Evolutionary conservation across 2,888 invertebrate genomes (phyloP).

Genomic region (Cheilosia pagana): DNA sequence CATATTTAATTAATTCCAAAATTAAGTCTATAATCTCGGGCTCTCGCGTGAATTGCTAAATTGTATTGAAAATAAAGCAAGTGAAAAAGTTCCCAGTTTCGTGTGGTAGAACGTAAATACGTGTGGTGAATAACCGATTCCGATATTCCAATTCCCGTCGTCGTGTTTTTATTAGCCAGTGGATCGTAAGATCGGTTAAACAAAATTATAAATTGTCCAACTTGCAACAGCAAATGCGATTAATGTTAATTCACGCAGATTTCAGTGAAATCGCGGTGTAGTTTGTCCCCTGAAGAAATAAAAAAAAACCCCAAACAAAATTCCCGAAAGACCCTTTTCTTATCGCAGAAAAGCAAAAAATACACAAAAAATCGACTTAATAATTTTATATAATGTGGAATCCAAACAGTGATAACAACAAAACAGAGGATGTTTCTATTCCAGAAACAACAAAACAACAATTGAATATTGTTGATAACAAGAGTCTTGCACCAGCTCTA

Average conservation of each 20-base stretch:
- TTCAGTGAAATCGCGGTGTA: constrained; percentile 44
- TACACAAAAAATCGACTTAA: constrained; percentile 8
- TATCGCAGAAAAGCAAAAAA: constrained; percentile 16
- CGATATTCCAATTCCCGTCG: constrained; percentile 10
- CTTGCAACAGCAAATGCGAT: constrained; percentile 40
- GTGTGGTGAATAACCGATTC: constrained; percentile 50
- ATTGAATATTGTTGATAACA: constrained; percentile 65
- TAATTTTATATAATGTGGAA: constrained; percentile 68
- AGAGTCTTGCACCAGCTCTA: constrained; percentile 23
- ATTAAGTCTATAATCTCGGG: constrained; percentile 17
- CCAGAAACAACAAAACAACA: constrained; percentile 47
- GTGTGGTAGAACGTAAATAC: constrained; percentile 45
- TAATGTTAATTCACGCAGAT: constrained; percentile 51
- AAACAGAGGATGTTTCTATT: constrained; percentile 61
- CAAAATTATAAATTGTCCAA: constrained; percentile 7
- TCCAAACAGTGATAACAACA: constrained; percentile 64
- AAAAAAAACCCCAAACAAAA: constrained; percentile 3
- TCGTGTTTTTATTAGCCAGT: constrained; percentile 30
- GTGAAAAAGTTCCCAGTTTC: constrained; percentile 21
- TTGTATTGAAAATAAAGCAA: constrained; percentile 9
- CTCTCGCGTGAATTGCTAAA: constrained; percentile 24
- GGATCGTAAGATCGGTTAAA: constrained; percentile 42
- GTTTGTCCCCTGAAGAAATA: constrained; percentile 11
- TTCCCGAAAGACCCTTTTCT: constrained; percentile 4
- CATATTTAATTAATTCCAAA: constrained; percentile 39